phyloP scores from a whole-genome alignment of 2,888 invertebrate species.

The Meteorus cinctellus region DNA sequence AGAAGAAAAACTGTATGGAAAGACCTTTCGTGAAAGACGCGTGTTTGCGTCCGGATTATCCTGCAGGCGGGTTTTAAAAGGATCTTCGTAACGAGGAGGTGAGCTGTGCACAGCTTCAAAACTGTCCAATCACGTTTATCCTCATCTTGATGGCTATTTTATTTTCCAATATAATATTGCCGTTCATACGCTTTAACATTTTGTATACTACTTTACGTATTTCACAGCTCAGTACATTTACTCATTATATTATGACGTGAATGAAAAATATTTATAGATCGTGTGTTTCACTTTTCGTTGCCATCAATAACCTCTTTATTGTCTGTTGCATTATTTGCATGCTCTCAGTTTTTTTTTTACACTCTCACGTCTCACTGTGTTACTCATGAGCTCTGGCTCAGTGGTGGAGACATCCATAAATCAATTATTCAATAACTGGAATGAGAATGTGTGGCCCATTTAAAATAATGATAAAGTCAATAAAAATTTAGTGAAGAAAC shows the following conservation, averaged over 20 bases:
- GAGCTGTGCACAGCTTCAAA: constrained; percentile 19
- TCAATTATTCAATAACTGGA: constrained; percentile 60
- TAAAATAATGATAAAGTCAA: constrained; percentile 1
- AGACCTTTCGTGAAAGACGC: constrained; percentile 17
- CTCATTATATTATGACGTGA: constrained; percentile 2
- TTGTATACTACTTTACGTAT: not conserved
- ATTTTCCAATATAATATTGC: constrained; percentile 22
- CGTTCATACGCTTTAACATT: constrained; percentile 10
- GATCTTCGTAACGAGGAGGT: constrained; percentile 18
- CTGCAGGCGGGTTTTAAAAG: constrained; percentile 35
- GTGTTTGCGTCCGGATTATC: constrained; percentile 41
- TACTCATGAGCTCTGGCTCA: constrained; percentile 4
- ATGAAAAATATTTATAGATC: not conserved
- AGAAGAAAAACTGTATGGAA: not conserved
- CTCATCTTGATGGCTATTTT: constrained; percentile 43
- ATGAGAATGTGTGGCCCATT: constrained; percentile 50
- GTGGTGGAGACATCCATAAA: constrained; percentile 52
- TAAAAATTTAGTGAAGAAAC: not conserved
- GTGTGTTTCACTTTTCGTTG: not conserved
- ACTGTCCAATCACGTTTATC: constrained; percentile 46
- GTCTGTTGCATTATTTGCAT: constrained; percentile 19
- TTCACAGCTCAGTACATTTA: constrained; percentile 13
- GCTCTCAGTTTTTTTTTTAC: constrained; percentile 41
- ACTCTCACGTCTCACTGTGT: not conserved
- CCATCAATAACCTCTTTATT: constrained; percentile 33